phyloP scores from a whole-genome alignment of 2,888 invertebrate species.

The Erebia ligea region DNA sequence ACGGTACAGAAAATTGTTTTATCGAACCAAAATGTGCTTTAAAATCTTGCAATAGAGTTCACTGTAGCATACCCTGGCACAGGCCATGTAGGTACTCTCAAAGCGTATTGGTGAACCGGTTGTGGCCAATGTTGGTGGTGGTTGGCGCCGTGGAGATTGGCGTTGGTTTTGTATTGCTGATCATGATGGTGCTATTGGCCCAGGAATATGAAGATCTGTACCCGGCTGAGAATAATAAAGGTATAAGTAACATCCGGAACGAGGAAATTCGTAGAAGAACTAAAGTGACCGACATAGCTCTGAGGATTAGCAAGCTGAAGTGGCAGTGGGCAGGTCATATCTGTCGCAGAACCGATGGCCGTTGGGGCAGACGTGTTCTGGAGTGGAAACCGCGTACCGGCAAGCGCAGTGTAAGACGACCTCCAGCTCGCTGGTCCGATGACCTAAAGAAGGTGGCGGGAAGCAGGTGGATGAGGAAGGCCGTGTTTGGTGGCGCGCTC shows the following conservation, averaged over 20 bases:
- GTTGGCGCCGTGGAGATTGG: neutral
- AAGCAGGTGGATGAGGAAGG: no score
- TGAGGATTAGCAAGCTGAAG: no score
- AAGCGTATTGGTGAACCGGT: neutral
- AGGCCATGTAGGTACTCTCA: neutral
- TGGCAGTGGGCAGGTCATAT: no score
- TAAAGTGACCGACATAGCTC: no score
- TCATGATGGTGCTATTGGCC: neutral
- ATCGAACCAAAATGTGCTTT: constrained; percentile 4
- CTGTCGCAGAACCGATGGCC: no score
- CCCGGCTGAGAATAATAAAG: neutral
- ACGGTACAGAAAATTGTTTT: neutral
- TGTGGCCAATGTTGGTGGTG: neutral
- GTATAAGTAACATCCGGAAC: neutral
- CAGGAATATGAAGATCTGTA: neutral
- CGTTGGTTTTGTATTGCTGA: neutral
- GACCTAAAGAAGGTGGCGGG: no score
- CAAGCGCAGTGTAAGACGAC: no score
- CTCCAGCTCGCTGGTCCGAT: no score
- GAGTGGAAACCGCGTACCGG: no score
- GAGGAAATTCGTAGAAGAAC: no score
- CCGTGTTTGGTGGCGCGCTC: no score
- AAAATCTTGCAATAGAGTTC: neutral
- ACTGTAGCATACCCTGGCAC: constrained; percentile 2
- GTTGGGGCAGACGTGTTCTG: no score